These are phyloP conservation scores for Rhopalosiphum nymphaeae DNA, from an alignment of 2,888 invertebrate genomes.

Conservation along the genomic window DNA sequence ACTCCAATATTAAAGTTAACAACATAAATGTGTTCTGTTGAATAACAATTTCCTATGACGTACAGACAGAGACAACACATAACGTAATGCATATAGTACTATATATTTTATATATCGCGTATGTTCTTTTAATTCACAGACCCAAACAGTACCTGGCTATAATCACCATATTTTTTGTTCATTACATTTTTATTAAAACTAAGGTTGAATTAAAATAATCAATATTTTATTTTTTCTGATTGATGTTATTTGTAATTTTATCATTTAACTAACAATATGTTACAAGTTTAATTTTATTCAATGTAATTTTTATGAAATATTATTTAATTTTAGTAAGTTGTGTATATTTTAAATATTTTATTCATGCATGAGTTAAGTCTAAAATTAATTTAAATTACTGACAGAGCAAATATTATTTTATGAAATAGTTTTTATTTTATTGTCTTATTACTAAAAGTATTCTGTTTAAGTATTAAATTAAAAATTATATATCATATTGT, in stretches of 20 bases:
- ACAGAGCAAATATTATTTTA: neutral
- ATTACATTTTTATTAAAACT: neutral
- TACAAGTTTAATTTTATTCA: neutral
- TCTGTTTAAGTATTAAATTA: neutral
- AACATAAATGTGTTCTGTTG: too few relatives aligned
- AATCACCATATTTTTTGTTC: neutral
- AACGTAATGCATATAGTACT: too few relatives aligned
- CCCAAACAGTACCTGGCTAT: neutral
- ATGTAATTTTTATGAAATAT: neutral
- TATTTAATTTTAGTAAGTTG: neutral
- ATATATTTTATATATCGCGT: neutral
- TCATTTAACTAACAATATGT: neutral
- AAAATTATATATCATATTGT: neutral
- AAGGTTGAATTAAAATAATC: neutral
- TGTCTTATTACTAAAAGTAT: neutral
- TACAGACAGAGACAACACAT: too few relatives aligned
- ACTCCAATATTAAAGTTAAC: too few relatives aligned
- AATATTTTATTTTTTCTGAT: neutral
- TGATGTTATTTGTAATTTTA: neutral
- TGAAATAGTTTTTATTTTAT: neutral
- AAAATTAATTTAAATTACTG: neutral
- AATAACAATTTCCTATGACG: too few relatives aligned
- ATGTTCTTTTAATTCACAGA: too few relatives aligned
- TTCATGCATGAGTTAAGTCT: neutral
- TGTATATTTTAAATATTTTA: neutral